Evolutionary conservation across 1,140 invertebrate genomes (phyloP), one percentile per base, ranked within the genome.

Genomic region (Solenopsis fugax): DNA sequence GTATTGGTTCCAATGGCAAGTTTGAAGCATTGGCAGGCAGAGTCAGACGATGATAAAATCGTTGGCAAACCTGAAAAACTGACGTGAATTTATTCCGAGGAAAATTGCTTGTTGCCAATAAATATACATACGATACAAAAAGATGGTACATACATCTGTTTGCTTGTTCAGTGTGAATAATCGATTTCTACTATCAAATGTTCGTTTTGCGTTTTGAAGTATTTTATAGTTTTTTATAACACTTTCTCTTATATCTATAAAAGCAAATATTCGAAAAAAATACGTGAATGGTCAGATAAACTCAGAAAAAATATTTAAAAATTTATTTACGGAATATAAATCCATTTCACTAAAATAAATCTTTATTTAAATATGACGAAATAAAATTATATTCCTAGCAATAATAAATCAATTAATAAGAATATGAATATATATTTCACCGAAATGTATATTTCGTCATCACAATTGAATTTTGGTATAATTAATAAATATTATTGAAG

Each of bases 71-170:
- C 18, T 21, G 45, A n/a, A 45, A 81, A 72, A 58, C 13, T 16
- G 65, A 72, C 65, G 18, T 21, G 65, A 72, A 81, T 81, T 81
- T 71, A 72, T 81, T 81, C 56, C 21, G 37, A 56, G 34, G 7
- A 58, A 67, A 72, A 81, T 81, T 72, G 78, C 9, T 41, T 12
- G 50, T 56, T 24, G 37, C 24, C 78, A 50, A 81, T 81, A 72
- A 29, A 58, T 71, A 67, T 50, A 21, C 58, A 29, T 37, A 50
- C 45, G 18, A 54, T 16, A 7, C 45, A 18, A 50, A 45, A 65
- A 29, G 24, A 64, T 48, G 48, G 3, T 37, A n/a, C n/a, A 2
- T 29, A 69, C 45, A 56, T 41, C 45, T 48, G 24, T 34, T 45
- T 62, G 54, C 6, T 76, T 18, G 56, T 45, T 18, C 4, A 45